Evolutionary conservation across 2,797 vertebrate genomes (phyloP).

Genomic region (Myiotriccus ornatus): DNA sequence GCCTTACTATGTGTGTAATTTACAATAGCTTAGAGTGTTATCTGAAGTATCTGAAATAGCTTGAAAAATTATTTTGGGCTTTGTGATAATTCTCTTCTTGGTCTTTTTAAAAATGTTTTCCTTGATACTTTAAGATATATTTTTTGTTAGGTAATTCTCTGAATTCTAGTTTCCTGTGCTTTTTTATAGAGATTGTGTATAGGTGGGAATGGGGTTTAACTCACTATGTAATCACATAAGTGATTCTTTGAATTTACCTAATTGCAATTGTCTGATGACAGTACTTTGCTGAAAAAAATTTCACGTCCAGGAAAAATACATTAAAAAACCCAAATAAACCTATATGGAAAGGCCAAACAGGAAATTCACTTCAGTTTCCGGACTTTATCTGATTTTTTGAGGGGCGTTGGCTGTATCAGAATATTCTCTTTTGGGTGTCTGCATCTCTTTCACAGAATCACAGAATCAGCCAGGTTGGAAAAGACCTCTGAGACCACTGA

Average conservation of each 20-base stretch:
- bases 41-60: conserved; percentile 77
- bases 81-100: conserved; percentile 71
- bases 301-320: not conserved
- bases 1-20: conserved; percentile 86
- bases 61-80: conserved; percentile 76
- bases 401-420: not conserved
- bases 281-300: conserved; percentile 15
- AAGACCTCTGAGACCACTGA: too few relatives aligned
- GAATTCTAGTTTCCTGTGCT: conserved; percentile 73
- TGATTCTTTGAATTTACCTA: conserved; percentile 30
- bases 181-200: conserved; percentile 58
- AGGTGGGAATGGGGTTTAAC: not conserved
- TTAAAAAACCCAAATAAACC: not conserved
- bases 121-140: conserved; percentile 26
- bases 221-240: not conserved
- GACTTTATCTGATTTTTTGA: conserved; percentile 16
- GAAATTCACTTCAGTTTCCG: conserved; percentile 7
- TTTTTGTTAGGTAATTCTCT: conserved; percentile 70
- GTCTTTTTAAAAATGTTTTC: conserved; percentile 71
- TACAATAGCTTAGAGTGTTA: conserved; percentile 79
- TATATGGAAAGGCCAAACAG: not conserved
- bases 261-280: not conserved
- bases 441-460: not conserved
- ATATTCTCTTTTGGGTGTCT: conserved; percentile 51
- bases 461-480: too few relatives aligned